Percentiles rank a stretch among this genome's conserved stretches.
Conservation (phyloP, 2,888 invertebrate genomes). For the Cerastoderma edule region DNA sequence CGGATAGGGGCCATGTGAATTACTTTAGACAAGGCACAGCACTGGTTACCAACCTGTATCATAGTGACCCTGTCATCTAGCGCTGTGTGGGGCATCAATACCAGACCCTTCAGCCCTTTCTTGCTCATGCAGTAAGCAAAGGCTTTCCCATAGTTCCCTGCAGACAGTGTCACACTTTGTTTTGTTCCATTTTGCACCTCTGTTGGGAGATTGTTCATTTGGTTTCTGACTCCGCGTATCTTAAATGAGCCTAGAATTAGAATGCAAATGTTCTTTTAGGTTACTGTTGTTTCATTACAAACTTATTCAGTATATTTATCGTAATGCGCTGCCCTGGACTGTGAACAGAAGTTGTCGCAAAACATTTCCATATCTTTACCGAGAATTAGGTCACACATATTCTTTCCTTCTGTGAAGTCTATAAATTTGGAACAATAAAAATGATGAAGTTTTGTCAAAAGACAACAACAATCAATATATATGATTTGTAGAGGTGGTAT, state of each 20-base stretch:
- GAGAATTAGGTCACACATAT: no score
- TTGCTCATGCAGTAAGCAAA: conserved; percentile 77
- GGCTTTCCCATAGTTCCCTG: conserved; percentile 83
- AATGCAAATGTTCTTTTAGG: background rate
- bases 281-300: background rate
- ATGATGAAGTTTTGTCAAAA: no score
- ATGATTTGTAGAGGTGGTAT: no score
- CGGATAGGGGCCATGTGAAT: no score
- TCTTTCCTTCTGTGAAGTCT: no score
- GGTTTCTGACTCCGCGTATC: conserved; percentile 80
- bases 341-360: no score
- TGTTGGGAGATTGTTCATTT: conserved; percentile 70
- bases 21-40: no score
- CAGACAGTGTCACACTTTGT: conserved; percentile 80
- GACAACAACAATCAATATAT: no score
- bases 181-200: conserved; percentile 61
- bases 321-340: no score
- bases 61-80: conserved; percentile 74
- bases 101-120: conserved; percentile 66
- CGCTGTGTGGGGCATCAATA: conserved; percentile 80
- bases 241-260: conserved; percentile 80
- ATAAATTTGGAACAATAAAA: no score
- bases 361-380: no score
- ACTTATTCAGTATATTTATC: background rate
- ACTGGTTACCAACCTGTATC: conserved; percentile 80